A percentile compares a stretch with the other conserved stretches of the same genome.
Evolutionary conservation across 2,113 vertebrate species (phyloP).

Genomic region (Arenaria interpres): DNA sequence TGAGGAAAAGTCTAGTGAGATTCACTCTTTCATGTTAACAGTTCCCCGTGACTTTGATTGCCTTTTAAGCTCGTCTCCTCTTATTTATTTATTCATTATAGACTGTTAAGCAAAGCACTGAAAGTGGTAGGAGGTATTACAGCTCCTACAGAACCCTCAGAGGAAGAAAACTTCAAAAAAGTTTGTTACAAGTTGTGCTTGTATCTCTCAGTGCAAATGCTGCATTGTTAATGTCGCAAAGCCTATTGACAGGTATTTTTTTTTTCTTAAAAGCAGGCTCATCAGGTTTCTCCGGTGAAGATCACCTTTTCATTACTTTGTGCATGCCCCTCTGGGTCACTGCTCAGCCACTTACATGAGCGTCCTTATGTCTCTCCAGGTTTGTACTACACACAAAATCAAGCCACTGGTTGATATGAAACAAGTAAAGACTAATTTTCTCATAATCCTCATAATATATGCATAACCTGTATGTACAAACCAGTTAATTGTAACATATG

Average conservation of each 20-base stretch:
- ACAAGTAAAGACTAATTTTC: not conserved
- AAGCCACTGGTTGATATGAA: not conserved
- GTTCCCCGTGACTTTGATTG: not conserved
- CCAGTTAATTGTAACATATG: not conserved
- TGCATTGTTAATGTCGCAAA: not conserved
- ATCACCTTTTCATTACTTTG: not conserved
- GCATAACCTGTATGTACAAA: not conserved
- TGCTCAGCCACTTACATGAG: not conserved
- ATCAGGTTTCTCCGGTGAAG: not conserved
- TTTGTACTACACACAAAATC: not conserved
- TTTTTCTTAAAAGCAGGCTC: not conserved
- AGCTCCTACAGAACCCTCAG: not conserved
- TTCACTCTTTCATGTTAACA: not conserved
- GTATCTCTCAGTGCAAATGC: not conserved
- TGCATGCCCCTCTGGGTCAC: not conserved
- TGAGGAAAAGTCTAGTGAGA: not conserved
- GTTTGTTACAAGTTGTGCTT: not conserved
- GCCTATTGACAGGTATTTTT: not conserved
- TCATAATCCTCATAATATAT: not conserved
- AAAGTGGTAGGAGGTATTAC: not conserved
- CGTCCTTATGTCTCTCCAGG: not conserved
- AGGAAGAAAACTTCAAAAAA: not conserved
- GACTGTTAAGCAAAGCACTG: not conserved
- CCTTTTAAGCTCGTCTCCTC: not conserved
- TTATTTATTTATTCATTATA: slow-evolving; percentile 35